Conservation (phyloP, 2,888 invertebrate genomes). For the Esperia sulphurella region DNA sequence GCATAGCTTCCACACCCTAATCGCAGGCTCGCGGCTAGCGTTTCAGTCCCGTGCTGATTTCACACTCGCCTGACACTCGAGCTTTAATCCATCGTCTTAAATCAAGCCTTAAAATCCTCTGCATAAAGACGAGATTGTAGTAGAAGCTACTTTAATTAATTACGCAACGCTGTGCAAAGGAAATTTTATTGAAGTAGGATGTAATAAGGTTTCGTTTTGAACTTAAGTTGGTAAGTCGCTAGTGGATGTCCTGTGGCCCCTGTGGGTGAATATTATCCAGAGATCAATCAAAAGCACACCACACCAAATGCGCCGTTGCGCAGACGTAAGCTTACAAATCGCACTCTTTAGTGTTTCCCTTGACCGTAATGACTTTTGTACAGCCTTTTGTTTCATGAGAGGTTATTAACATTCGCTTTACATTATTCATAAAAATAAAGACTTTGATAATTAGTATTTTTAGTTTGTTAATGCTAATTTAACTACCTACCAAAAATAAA, state of each 20-base stretch:
- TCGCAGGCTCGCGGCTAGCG: constrained; percentile 51
- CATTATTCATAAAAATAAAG: too few species aligned
- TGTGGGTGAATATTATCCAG: constrained; percentile 41
- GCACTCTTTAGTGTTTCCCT: constrained; percentile 42
- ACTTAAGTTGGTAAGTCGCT: background rate
- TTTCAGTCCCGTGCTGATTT: constrained; percentile 46
- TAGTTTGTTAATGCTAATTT: too few species aligned
- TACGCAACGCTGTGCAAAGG: constrained; percentile 8
- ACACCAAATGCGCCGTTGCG: constrained; percentile 31
- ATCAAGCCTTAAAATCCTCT: constrained; percentile 22
- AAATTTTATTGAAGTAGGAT: constrained; percentile 9
- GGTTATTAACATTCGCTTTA: constrained; percentile 19
- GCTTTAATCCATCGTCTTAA: constrained; percentile 20
- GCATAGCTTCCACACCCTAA: constrained; percentile 41
- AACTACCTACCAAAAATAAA: too few species aligned
- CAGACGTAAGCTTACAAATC: constrained; percentile 50
- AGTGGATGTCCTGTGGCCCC: constrained; percentile 23
- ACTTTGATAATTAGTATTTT: background rate
- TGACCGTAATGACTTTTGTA: constrained; percentile 46
- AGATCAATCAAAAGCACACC: constrained; percentile 44
- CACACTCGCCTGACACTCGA: constrained; percentile 34
- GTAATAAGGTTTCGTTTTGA: constrained; percentile 21
- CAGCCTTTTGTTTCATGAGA: constrained; percentile 21
- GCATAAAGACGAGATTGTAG: constrained; percentile 21
- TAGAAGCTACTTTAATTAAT: constrained; percentile 12